phyloP scores from a whole-genome alignment of 2,113 vertebrate species.

The Megaceryle torquata region DNA sequence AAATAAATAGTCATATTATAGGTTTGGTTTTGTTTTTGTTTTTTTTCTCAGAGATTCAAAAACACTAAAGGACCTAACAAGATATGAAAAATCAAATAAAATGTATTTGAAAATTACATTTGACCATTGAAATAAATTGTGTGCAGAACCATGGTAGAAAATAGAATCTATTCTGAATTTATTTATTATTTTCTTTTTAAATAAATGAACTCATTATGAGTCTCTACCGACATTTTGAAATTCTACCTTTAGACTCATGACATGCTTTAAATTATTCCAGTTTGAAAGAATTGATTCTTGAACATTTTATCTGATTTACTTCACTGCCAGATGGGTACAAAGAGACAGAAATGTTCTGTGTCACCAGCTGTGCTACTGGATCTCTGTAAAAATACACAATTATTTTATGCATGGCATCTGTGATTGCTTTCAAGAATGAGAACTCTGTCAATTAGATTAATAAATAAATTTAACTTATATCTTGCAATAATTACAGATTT shows the following conservation, averaged over 20 bases:
- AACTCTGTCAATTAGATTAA: background rate
- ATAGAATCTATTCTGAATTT: background rate
- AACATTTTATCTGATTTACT: constrained; percentile 25
- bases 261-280: constrained; percentile 8
- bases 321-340: background rate
- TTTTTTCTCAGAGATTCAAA: background rate
- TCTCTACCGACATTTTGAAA: constrained; percentile 6
- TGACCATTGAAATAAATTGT: background rate
- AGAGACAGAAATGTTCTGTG: background rate
- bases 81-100: constrained; percentile 4
- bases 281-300: constrained; percentile 24
- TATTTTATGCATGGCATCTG: background rate
- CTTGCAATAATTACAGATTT: background rate
- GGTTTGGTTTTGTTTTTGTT: no score
- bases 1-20: background rate
- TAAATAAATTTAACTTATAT: background rate
- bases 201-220: background rate
- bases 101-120: background rate
- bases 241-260: background rate
- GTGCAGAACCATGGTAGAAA: background rate
- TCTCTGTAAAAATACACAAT: background rate
- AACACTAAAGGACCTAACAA: background rate
- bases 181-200: background rate
- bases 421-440: background rate
- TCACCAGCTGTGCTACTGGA: background rate